Evolutionary conservation across 2,797 vertebrate species (phyloP).

Genomic region (Echeneis naucrates): DNA sequence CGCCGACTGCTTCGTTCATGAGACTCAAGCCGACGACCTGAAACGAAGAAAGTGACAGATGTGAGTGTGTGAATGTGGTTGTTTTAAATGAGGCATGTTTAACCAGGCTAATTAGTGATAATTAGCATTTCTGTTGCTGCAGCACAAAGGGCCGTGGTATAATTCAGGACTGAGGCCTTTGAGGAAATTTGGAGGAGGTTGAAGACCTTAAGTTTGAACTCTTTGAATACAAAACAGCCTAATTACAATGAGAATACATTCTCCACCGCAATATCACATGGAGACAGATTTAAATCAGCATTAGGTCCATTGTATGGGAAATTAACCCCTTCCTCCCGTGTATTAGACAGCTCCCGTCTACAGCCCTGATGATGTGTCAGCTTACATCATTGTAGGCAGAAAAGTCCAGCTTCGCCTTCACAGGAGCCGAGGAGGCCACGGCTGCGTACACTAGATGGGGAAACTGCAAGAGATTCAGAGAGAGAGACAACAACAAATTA

Average conservation of each 20-base stretch:
- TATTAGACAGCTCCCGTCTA: no score
- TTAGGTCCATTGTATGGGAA: not conserved
- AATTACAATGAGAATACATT: not conserved
- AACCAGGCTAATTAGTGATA: not conserved
- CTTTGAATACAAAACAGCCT: not conserved
- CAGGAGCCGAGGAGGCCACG: slow-evolving; percentile 90
- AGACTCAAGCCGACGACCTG: slow-evolving; percentile 88
- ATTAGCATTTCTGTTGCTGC: not conserved
- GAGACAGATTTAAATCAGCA: not conserved
- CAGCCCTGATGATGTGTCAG: rapidly evolving
- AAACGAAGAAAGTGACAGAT: slow-evolving; percentile 21
- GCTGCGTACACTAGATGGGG: slow-evolving; percentile 89
- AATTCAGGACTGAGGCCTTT: not conserved
- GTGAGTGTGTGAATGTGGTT: not conserved
- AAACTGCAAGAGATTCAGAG: slow-evolving; percentile 76
- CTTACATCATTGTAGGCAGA: slow-evolving; percentile 86
- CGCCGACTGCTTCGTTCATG: slow-evolving; percentile 80
- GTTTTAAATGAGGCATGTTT: not conserved
- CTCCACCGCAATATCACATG: not conserved
- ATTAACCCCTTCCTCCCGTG: not conserved
- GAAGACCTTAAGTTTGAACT: not conserved
- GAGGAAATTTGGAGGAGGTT: not conserved
- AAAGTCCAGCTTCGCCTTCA: slow-evolving; percentile 88
- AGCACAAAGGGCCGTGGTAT: not conserved
- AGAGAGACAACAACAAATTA: not conserved